phyloP scores from a whole-genome alignment of 2,888 invertebrate species.

The Diaprepes abbreviatus region DNA sequence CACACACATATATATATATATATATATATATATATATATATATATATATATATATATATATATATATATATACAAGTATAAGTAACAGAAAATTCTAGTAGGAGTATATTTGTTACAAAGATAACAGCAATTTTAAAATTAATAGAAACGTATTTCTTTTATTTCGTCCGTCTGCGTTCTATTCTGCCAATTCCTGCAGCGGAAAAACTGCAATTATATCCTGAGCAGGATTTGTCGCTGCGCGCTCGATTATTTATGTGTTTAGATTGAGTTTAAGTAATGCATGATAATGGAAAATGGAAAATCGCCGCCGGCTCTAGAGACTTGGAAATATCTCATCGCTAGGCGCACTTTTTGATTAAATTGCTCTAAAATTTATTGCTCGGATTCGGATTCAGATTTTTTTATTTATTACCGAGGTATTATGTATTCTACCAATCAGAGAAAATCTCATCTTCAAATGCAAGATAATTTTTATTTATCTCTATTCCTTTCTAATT shows the following conservation, averaged over 20 bases:
- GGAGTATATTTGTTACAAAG: too few species aligned
- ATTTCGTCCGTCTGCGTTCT: constrained; percentile 11
- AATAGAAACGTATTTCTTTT: constrained; percentile 23
- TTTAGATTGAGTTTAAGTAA: constrained; percentile 65
- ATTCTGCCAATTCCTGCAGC: constrained; percentile 48
- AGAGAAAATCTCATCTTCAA: constrained; percentile 2
- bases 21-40: too few species aligned
- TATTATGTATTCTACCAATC: constrained; percentile 16
- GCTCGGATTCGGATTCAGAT: constrained; percentile 53
- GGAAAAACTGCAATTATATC: constrained; percentile 61
- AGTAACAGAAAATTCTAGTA: too few species aligned
- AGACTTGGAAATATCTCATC: constrained; percentile 61
- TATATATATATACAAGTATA: too few species aligned
- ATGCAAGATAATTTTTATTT: neutral
- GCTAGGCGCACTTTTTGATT: constrained; percentile 61
- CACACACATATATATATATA: too few species aligned
- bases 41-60: too few species aligned
- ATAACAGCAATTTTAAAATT: constrained; percentile 18
- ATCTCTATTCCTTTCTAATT: too few species aligned
- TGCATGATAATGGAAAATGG: constrained; percentile 64
- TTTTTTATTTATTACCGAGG: constrained; percentile 37
- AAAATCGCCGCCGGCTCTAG: constrained; percentile 58
- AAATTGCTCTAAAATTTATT: constrained; percentile 64
- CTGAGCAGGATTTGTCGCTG: constrained; percentile 60
- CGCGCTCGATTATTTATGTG: constrained; percentile 62